Conservation (phyloP, 1,140 invertebrate genomes). For the Macrobrachium rosenbergii region DNA sequence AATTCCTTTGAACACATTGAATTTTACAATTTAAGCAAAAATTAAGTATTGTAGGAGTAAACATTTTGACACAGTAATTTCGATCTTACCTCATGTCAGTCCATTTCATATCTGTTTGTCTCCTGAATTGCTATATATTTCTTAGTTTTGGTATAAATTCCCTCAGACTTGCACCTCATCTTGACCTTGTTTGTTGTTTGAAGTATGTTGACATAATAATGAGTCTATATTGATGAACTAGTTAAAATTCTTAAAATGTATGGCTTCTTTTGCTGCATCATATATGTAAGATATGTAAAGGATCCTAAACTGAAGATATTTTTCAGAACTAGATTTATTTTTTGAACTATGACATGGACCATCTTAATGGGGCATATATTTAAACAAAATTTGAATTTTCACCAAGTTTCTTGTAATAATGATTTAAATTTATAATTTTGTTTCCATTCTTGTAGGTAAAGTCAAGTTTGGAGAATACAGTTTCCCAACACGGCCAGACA, state of each 20-base stretch:
- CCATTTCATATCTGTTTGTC: too few relatives aligned
- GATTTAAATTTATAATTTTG: neutral
- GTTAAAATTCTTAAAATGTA: too few relatives aligned
- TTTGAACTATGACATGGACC: neutral
- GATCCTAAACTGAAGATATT: too few relatives aligned
- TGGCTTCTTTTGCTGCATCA: too few relatives aligned
- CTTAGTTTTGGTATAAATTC: too few relatives aligned
- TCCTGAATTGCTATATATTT: too few relatives aligned
- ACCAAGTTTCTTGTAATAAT: neutral
- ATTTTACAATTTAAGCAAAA: neutral
- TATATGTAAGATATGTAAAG: too few relatives aligned
- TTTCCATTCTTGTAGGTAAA: constrained; percentile 41
- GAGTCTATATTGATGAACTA: too few relatives aligned
- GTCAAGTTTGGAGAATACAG: constrained; percentile 47
- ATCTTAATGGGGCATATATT: neutral
- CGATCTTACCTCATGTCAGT: neutral
- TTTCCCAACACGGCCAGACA: constrained; percentile 42
- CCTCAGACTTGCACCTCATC: too few relatives aligned
- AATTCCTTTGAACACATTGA: neutral
- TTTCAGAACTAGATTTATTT: too few relatives aligned
- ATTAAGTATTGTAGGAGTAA: neutral
- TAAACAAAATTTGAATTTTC: neutral
- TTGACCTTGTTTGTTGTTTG: too few relatives aligned
- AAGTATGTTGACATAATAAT: too few relatives aligned
- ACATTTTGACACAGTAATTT: neutral